Evolutionary conservation across 2,113 vertebrate species (phyloP).

Genomic region (Solenodon paradoxus): DNA sequence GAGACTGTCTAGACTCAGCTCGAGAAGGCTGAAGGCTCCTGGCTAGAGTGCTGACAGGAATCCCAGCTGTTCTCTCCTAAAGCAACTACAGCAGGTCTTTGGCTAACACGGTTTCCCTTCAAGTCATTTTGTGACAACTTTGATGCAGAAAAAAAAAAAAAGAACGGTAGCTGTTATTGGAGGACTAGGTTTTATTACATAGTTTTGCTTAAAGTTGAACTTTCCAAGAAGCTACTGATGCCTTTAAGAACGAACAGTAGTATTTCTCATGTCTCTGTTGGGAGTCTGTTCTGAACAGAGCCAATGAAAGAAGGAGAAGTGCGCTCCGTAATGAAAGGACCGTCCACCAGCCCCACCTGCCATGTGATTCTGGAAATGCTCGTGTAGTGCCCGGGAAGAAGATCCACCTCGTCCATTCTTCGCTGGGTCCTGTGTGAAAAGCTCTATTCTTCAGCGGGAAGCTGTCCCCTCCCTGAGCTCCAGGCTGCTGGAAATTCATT

Average conservation of each 20-base stretch:
- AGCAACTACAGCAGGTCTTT: background rate
- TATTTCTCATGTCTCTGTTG: no score
- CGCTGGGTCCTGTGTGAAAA: background rate
- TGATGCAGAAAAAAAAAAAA: no score
- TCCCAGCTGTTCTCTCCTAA: background rate
- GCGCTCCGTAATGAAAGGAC: background rate
- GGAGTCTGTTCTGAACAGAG: no score
- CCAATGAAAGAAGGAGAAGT: background rate
- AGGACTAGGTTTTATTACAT: background rate
- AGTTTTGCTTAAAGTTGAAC: background rate
- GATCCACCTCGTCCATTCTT: background rate
- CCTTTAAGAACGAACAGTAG: no score
- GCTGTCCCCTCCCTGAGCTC: background rate
- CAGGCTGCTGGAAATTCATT: background rate
- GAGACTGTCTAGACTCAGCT: background rate
- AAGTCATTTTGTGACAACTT: no score
- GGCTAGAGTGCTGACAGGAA: background rate
- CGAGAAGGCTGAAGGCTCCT: background rate
- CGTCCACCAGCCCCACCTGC: background rate
- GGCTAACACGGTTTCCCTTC: no score
- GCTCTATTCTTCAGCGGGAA: background rate
- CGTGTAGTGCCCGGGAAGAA: background rate
- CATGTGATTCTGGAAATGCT: background rate
- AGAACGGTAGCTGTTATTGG: no score
- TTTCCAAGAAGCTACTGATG: background rate